These are phyloP conservation scores for Brachyptera risi DNA, from an alignment of 2,888 invertebrate species.

Conservation along the genomic window DNA sequence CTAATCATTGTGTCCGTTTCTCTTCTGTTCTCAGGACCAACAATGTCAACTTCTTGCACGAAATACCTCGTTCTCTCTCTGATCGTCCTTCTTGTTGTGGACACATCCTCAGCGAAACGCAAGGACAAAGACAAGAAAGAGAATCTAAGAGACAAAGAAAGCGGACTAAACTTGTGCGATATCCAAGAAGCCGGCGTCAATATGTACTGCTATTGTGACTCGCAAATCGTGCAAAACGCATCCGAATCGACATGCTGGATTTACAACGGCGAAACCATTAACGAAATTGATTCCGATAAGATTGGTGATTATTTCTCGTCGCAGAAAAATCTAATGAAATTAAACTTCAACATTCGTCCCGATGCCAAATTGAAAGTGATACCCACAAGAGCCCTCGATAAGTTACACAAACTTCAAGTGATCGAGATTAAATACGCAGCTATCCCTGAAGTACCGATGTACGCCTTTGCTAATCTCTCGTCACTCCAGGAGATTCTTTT, in stretches of 20 bases:
- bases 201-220: constrained; percentile 65
- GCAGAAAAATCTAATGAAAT: constrained; percentile 52
- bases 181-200: constrained; percentile 45
- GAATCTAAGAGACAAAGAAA: constrained; percentile 1
- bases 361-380: constrained; percentile 66
- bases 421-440: constrained; percentile 69
- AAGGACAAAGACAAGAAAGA: constrained; percentile 21
- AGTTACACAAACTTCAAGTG: constrained; percentile 60
- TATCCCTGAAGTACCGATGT: constrained; percentile 63
- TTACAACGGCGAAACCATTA: constrained; percentile 58
- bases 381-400: constrained; percentile 64
- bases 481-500: constrained; percentile 49
- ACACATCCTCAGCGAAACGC: background rate
- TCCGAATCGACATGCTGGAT: constrained; percentile 76
- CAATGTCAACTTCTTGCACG: background rate
- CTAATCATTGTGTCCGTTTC: too few relatives aligned
- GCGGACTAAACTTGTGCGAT: constrained; percentile 52
- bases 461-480: constrained; percentile 70
- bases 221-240: constrained; percentile 53
- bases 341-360: constrained; percentile 67
- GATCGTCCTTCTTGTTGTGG: background rate
- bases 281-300: constrained; percentile 21
- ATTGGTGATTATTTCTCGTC: constrained; percentile 71
- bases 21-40: background rate
- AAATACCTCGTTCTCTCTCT: background rate